Evolutionary conservation across 2,888 invertebrate species (phyloP).

Genomic region (Ormyrus nitidulus): DNA sequence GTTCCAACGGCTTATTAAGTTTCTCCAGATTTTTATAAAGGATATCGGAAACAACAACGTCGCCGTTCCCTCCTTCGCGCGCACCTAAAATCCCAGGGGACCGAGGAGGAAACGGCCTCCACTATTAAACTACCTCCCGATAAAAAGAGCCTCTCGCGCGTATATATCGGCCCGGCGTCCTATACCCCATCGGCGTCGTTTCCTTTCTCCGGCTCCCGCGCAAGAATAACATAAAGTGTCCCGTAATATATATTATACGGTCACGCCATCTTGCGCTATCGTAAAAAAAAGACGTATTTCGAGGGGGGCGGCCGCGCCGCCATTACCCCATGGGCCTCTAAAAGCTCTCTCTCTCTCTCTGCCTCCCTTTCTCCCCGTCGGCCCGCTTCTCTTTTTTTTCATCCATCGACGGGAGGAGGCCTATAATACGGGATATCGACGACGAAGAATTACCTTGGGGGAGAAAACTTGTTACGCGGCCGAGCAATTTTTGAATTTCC

Average conservation of each 20-base stretch:
- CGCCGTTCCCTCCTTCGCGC: no score
- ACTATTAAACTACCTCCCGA: background rate
- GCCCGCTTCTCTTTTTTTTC: background rate
- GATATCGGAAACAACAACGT: no score
- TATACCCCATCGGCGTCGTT: slow-evolving; percentile 60
- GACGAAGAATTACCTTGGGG: background rate
- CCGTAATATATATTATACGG: slow-evolving; percentile 63
- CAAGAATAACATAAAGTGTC: slow-evolving; percentile 60
- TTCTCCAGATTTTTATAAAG: no score
- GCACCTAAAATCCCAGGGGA: no score
- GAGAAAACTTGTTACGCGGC: slow-evolving; percentile 25
- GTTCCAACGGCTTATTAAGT: no score
- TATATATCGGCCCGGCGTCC: background rate
- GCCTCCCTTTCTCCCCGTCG: slow-evolving; percentile 24
- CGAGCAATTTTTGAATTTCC: slow-evolving; percentile 18
- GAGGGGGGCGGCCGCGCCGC: slow-evolving; percentile 47
- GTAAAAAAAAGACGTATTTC: slow-evolving; percentile 64
- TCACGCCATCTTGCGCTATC: slow-evolving; percentile 67
- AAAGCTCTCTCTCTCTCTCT: slow-evolving; percentile 55
- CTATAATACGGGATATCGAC: background rate
- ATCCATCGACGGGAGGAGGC: background rate
- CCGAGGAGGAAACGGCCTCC: no score
- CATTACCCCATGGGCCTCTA: slow-evolving; percentile 57
- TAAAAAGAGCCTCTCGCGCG: background rate
- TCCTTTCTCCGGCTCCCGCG: slow-evolving; percentile 20